A percentile compares a stretch with the other conserved stretches of the same genome.
These are phyloP conservation scores for Sarcophaga peregrina DNA, from an alignment of 1,140 invertebrate species.

Conservation along the genomic window DNA sequence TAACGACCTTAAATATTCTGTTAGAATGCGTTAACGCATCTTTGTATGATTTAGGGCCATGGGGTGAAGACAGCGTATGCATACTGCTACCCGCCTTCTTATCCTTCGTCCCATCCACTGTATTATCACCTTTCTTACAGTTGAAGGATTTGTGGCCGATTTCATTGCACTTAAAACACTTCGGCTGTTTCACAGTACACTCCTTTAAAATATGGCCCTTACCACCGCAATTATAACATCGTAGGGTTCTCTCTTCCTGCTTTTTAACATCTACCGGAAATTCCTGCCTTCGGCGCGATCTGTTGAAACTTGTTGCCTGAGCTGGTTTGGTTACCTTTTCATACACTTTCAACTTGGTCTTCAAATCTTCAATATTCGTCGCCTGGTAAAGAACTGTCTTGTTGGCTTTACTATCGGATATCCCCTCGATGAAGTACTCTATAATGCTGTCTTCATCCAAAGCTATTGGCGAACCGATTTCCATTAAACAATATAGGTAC, in stretches of 20 bases:
- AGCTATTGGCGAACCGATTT: too few relatives aligned
- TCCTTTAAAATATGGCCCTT: not conserved
- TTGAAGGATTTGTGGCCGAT: not conserved
- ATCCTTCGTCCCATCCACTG: not conserved
- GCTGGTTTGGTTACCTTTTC: not conserved
- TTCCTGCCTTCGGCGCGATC: not conserved
- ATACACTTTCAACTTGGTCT: too few relatives aligned
- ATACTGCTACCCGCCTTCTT: not conserved
- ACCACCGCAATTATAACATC: too few relatives aligned
- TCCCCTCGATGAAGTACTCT: conserved; percentile 9
- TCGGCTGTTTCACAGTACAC: too few relatives aligned
- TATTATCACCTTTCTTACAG: not conserved
- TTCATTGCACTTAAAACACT: not conserved
- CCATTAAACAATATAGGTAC: conserved; percentile 1
- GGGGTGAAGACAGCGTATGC: not conserved
- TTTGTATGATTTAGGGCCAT: too few relatives aligned
- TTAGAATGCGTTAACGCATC: too few relatives aligned
- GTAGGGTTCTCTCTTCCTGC: too few relatives aligned
- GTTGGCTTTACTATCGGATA: conserved; percentile 3
- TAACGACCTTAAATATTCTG: not conserved
- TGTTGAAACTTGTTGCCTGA: not conserved
- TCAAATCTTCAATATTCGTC: not conserved
- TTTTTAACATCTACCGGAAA: not conserved
- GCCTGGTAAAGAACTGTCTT: too few relatives aligned
- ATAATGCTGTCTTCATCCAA: not conserved